Percentiles rank a stretch among this genome's conserved stretches.
Conservation (phyloP, 2,113 vertebrate species). For the Nycticorax nycticorax region DNA sequence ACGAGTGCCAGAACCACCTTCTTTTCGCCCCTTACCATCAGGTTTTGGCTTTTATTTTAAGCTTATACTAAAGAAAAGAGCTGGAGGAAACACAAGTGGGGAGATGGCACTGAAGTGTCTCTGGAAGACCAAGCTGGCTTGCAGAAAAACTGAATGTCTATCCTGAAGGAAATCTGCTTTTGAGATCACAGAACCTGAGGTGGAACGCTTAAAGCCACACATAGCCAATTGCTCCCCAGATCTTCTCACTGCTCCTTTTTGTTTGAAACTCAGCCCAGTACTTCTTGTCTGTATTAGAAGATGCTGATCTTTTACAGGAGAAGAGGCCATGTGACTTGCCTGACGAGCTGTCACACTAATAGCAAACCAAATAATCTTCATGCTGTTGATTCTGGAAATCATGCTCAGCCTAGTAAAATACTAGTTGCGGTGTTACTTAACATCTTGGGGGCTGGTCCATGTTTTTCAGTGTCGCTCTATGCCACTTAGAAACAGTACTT, state of each 20-base stretch:
- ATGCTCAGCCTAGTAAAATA: not conserved
- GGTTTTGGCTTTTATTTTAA: not conserved
- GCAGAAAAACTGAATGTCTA: not conserved
- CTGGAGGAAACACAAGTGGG: not conserved
- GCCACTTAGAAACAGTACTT: not conserved
- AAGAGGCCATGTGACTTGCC: not conserved
- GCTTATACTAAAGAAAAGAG: not conserved
- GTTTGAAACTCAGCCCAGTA: not conserved
- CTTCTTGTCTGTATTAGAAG: not conserved
- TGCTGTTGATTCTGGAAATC: not conserved
- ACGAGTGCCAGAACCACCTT: not conserved
- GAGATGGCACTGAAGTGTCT: not conserved
- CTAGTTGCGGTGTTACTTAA: not conserved
- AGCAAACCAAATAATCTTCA: not conserved
- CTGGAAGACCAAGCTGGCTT: not conserved
- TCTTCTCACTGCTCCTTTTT: not conserved
- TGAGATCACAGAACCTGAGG: not conserved
- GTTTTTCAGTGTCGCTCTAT: not conserved
- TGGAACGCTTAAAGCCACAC: not conserved
- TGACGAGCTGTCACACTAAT: not conserved
- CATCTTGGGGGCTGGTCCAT: not conserved
- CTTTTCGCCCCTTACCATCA: not conserved
- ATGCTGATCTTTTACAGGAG: not conserved
- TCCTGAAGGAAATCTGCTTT: not conserved
- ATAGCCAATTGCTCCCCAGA: not conserved